Evolutionary conservation across 2,113 vertebrate species (phyloP).

Genomic region (Rousettus leschenaultii): DNA sequence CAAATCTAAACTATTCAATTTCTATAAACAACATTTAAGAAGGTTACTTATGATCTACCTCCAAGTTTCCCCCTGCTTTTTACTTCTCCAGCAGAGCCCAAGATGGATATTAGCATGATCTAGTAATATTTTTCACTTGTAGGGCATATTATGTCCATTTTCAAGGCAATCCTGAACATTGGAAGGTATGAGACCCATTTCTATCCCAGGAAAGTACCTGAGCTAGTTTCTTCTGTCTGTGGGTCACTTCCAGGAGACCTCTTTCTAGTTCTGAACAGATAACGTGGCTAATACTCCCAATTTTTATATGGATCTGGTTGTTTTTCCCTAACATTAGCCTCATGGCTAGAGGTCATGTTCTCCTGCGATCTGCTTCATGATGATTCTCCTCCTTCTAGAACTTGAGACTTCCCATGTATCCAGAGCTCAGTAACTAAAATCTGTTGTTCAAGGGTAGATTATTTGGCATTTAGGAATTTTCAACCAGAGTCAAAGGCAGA

Average conservation of each 20-base stretch:
- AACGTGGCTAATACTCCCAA: neutral
- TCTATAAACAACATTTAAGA: too few relatives aligned
- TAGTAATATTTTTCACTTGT: neutral
- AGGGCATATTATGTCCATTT: neutral
- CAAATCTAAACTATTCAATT: too few relatives aligned
- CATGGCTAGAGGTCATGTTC: neutral
- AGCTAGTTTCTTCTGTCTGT: neutral
- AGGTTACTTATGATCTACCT: too few relatives aligned
- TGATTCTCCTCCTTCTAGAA: neutral
- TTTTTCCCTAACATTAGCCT: neutral
- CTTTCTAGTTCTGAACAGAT: neutral
- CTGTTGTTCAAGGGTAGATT: neutral
- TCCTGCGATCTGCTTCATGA: neutral
- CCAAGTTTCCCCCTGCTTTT: too few relatives aligned
- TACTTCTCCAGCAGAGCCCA: neutral
- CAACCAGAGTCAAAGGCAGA: neutral
- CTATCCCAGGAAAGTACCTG: neutral
- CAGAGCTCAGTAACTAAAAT: neutral
- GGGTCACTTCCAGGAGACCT: neutral
- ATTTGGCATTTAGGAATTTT: neutral
- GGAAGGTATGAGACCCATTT: neutral
- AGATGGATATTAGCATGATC: neutral
- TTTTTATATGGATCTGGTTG: neutral
- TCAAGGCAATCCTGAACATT: neutral
- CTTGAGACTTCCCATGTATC: neutral